phyloP scores from a whole-genome alignment of 2,888 invertebrate genomes.

The Orthosia incerta region DNA sequence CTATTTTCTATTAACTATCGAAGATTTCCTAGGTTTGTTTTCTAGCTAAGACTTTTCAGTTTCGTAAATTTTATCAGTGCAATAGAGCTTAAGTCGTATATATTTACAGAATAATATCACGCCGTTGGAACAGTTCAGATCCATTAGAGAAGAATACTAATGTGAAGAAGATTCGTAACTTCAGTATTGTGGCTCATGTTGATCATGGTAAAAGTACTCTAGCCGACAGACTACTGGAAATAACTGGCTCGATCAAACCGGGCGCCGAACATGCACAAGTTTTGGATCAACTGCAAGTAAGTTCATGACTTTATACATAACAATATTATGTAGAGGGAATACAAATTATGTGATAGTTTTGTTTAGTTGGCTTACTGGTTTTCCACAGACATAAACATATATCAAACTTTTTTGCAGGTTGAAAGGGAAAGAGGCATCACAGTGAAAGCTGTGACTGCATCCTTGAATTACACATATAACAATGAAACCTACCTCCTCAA shows the following conservation, averaged over 20 bases:
- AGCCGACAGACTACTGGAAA: slow-evolving; percentile 98
- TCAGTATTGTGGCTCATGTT: slow-evolving; percentile 99
- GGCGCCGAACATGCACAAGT: slow-evolving; percentile 93
- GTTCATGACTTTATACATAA: slow-evolving; percentile 71
- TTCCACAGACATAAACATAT: not conserved
- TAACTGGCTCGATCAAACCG: slow-evolving; percentile 95
- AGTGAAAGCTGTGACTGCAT: slow-evolving; percentile 99
- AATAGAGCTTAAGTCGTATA: slow-evolving; percentile 22
- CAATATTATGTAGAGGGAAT: not conserved
- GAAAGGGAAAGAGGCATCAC: slow-evolving; percentile 99
- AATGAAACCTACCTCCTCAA: slow-evolving; percentile 95
- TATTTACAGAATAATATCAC: slow-evolving; percentile 67
- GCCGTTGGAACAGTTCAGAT: slow-evolving; percentile 75
- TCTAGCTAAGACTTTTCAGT: not conserved
- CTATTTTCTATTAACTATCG: slow-evolving; percentile 36
- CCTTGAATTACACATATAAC: slow-evolving; percentile 94
- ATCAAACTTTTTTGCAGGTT: slow-evolving; percentile 89
- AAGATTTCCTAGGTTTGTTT: slow-evolving; percentile 50
- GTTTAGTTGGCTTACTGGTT: not conserved
- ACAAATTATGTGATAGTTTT: not conserved
- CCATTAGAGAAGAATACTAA: slow-evolving; percentile 69
- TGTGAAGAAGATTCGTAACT: slow-evolving; percentile 94
- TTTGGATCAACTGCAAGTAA: slow-evolving; percentile 94
- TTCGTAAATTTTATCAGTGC: slow-evolving; percentile 38
- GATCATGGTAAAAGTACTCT: slow-evolving; percentile 99